phyloP scores from a whole-genome alignment of 2,888 invertebrate genomes.

The Chloromyia formosa region DNA sequence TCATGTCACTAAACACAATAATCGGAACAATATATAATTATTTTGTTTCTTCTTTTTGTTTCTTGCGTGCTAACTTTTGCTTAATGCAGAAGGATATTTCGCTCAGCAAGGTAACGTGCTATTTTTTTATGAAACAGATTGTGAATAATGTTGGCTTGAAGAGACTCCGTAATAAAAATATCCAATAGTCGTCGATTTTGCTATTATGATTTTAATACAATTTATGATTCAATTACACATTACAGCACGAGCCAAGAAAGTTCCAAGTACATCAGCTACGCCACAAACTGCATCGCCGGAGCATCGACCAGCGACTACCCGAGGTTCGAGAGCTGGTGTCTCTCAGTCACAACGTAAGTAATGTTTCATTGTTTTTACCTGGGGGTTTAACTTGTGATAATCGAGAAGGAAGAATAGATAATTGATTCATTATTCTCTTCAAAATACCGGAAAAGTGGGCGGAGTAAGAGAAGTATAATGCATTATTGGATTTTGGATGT shows the following conservation, averaged over 20 bases:
- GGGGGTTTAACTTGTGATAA: no score
- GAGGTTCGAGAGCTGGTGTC: constrained; percentile 76
- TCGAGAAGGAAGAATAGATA: no score
- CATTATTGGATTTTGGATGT: no score
- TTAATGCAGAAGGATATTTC: constrained; percentile 69
- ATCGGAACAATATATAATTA: constrained; percentile 8
- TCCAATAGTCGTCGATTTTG: background rate
- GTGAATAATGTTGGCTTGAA: constrained; percentile 25
- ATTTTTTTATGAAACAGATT: background rate
- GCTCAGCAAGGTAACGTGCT: constrained; percentile 71
- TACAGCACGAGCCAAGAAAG: constrained; percentile 73
- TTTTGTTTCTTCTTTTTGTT: constrained; percentile 50
- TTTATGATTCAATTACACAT: constrained; percentile 1
- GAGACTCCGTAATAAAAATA: background rate
- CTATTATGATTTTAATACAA: no score
- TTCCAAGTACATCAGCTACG: constrained; percentile 63
- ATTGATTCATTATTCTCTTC: no score
- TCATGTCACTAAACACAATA: constrained; percentile 35
- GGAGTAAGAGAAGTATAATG: no score
- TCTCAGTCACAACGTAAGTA: constrained; percentile 90
- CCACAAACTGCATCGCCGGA: constrained; percentile 67
- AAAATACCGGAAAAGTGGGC: no score
- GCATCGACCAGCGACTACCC: constrained; percentile 67
- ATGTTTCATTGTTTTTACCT: background rate
- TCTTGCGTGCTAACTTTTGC: constrained; percentile 52